Percentiles rank a stretch among this genome's conserved stretches.
Evolutionary conservation across 2,888 invertebrate species (phyloP).

Genomic region (Caenorhabditis sinica): DNA sequence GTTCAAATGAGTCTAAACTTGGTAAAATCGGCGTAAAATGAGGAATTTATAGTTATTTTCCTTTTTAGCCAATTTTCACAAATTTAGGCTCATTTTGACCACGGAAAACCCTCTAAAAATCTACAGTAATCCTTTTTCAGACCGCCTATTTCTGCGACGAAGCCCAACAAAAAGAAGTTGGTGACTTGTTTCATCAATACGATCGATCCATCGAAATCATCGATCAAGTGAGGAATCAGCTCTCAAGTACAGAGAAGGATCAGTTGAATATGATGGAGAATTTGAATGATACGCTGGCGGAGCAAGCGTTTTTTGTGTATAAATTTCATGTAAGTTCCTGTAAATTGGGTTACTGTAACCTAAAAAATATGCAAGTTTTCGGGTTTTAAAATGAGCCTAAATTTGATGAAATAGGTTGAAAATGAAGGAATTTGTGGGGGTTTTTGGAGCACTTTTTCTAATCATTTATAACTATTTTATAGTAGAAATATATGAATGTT

Average conservation of each 20-base stretch:
- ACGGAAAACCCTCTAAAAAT: background rate
- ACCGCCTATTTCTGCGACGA: constrained; percentile 65
- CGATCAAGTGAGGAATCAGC: constrained; percentile 34
- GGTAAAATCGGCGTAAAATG: no score
- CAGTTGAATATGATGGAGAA: constrained; percentile 72
- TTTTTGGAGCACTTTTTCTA: no score
- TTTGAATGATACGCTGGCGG: constrained; percentile 67
- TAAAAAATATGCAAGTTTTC: no score
- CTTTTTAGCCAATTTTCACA: background rate
- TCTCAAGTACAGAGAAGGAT: constrained; percentile 66
- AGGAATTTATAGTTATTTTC: no score
- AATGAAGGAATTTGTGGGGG: no score
- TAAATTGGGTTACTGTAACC: no score
- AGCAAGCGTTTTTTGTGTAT: constrained; percentile 65
- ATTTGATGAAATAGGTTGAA: no score
- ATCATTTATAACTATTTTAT: no score
- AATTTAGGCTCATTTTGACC: no score
- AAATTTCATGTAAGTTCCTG: constrained; percentile 61
- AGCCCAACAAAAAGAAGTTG: constrained; percentile 54
- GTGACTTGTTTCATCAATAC: constrained; percentile 56
- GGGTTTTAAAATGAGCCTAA: background rate
- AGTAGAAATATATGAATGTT: no score
- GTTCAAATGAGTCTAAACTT: no score
- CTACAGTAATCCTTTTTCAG: constrained; percentile 24
- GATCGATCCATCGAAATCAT: constrained; percentile 56